Percentiles rank a stretch among this genome's conserved stretches.
Conservation (phyloP, 2,113 vertebrate genomes). For the Stigmatopora argus region DNA sequence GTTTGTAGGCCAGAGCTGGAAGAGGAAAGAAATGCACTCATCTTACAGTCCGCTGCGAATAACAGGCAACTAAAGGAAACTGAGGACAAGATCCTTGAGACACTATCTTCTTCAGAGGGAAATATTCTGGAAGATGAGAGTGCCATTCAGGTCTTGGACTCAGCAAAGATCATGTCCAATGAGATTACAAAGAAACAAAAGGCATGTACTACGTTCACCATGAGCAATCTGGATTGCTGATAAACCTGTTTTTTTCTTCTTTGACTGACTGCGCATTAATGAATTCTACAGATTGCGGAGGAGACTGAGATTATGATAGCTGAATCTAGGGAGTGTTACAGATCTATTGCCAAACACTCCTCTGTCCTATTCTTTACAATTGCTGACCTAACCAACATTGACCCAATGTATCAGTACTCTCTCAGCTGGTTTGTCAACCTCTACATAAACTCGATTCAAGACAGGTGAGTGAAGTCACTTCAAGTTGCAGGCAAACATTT, state of each 20-base stretch:
- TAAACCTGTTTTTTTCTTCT: neutral
- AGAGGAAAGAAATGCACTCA: conserved; percentile 89
- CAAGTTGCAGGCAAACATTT: neutral
- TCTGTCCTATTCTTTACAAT: conserved; percentile 93
- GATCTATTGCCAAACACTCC: conserved; percentile 87
- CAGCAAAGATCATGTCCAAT: conserved; percentile 90
- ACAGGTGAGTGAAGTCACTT: conserved; percentile 75
- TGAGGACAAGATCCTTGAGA: conserved; percentile 91
- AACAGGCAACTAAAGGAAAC: conserved; percentile 91
- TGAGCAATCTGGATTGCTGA: neutral
- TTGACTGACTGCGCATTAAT: conserved; percentile 2
- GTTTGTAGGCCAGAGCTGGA: conserved; percentile 85
- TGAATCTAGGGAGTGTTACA: conserved; percentile 89
- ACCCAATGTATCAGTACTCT: conserved; percentile 98
- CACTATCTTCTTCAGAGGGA: conserved; percentile 86
- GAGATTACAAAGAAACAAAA: conserved; percentile 92
- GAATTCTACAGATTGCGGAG: conserved; percentile 79
- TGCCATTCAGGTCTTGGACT: conserved; percentile 87
- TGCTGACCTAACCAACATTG: conserved; percentile 89
- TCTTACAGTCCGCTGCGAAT: conserved; percentile 90
- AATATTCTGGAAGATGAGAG: conserved; percentile 95
- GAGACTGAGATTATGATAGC: conserved; percentile 90
- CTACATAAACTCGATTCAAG: conserved; percentile 86
- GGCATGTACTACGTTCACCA: conserved; percentile 56
- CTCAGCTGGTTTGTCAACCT: conserved; percentile 94